Conservation (phyloP, 2,888 invertebrate genomes). For the Galerucella pusilla region DNA sequence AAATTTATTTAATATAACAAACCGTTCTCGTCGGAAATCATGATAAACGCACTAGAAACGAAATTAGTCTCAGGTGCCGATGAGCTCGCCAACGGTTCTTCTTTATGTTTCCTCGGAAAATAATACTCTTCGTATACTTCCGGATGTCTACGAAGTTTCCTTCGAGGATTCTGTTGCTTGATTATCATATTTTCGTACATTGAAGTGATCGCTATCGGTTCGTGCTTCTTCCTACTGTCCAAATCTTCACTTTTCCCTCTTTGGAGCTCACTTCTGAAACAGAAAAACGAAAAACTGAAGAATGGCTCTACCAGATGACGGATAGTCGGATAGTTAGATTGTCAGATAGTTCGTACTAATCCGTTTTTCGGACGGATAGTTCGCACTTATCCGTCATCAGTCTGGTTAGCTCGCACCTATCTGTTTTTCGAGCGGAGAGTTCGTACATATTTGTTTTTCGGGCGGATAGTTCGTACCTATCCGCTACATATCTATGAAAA, state of each 20-base stretch:
- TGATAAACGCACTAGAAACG: slow-evolving; percentile 69
- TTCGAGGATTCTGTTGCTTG: slow-evolving; percentile 77
- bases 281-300: neutral
- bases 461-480: too few relatives aligned
- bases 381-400: too few relatives aligned
- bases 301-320: too few relatives aligned
- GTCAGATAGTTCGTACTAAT: too few relatives aligned
- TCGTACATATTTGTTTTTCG: too few relatives aligned
- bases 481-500: too few relatives aligned
- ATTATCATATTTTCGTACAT: slow-evolving; percentile 79
- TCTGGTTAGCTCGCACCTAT: too few relatives aligned
- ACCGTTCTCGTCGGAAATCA: slow-evolving; percentile 65
- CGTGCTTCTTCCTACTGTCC: slow-evolving; percentile 65
- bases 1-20: slow-evolving; percentile 52
- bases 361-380: too few relatives aligned
- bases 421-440: too few relatives aligned
- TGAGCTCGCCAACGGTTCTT: slow-evolving; percentile 54
- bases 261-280: slow-evolving; percentile 60
- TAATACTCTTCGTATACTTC: slow-evolving; percentile 74
- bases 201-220: slow-evolving; percentile 79
- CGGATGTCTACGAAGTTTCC: slow-evolving; percentile 74
- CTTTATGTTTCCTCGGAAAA: slow-evolving; percentile 61
- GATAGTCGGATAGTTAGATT: too few relatives aligned
- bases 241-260: slow-evolving; percentile 65
- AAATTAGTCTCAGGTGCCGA: slow-evolving; percentile 65